Evolutionary conservation across 1,140 invertebrate species (phyloP).

Genomic region (Melipona quadrifasciata): DNA sequence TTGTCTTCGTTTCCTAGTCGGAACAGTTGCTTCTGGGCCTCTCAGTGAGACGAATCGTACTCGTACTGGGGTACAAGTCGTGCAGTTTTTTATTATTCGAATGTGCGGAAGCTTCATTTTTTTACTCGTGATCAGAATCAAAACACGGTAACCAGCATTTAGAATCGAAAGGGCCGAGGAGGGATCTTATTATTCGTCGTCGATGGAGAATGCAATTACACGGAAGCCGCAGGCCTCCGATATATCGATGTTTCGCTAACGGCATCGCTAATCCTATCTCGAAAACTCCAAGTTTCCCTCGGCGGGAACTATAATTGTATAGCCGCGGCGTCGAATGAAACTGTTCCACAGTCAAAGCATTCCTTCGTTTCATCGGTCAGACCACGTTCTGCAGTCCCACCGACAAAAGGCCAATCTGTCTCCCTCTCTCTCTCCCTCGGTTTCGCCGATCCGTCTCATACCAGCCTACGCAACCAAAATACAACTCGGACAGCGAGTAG

Average conservation of each 20-base stretch:
- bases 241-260: conserved; percentile 49
- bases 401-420: conserved; percentile 60
- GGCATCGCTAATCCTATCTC: conserved; percentile 53
- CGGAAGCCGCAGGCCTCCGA: conserved; percentile 15
- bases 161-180: neutral
- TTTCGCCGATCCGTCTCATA: neutral
- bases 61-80: no score
- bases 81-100: no score
- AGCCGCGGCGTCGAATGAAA: conserved; percentile 47
- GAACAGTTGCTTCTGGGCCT: no score
- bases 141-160: neutral
- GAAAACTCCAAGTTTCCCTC: conserved; percentile 61
- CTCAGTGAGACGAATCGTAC: no score
- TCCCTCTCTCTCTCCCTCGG: neutral
- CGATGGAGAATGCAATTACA: conserved; percentile 33
- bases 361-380: conserved; percentile 51
- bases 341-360: conserved; percentile 59
- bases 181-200: conserved; percentile 13
- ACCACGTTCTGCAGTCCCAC: conserved; percentile 50
- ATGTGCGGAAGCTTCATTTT: neutral
- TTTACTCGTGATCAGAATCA: neutral
- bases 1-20: no score
- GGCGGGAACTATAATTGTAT: conserved; percentile 55
- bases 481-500: neutral
- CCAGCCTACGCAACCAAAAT: conserved; percentile 11